These are phyloP conservation scores for Anodontia alba DNA, from an alignment of 2,888 invertebrate species.

Conservation along the genomic window DNA sequence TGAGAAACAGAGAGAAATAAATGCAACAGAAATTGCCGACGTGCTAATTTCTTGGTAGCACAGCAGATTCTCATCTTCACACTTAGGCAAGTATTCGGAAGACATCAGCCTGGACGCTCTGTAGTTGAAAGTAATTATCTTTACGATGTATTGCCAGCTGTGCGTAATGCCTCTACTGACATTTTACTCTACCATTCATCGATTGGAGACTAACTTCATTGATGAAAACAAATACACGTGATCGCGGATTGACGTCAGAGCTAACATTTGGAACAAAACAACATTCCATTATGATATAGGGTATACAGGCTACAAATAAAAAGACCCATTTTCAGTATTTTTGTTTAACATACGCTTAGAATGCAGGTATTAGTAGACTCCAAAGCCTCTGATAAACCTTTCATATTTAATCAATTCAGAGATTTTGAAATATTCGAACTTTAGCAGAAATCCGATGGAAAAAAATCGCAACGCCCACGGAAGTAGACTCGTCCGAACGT, in stretches of 20 bases:
- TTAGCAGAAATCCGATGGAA: too few species aligned
- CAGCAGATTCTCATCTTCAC: too few species aligned
- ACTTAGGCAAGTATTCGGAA: too few species aligned
- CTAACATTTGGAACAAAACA: constrained; percentile 43
- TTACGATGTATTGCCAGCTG: background rate
- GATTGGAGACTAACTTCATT: constrained; percentile 45
- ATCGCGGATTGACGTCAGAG: constrained; percentile 63
- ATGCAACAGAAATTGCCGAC: too few species aligned
- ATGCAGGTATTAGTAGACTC: too few species aligned
- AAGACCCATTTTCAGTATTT: too few species aligned
- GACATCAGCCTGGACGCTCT: background rate
- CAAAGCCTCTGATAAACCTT: too few species aligned
- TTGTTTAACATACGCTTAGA: too few species aligned
- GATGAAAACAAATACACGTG: constrained; percentile 59
- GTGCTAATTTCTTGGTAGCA: too few species aligned
- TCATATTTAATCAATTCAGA: too few species aligned
- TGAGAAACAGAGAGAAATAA: too few species aligned
- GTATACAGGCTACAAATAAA: background rate
- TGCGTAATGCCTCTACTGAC: background rate
- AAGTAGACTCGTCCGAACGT: constrained; percentile 27
- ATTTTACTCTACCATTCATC: constrained; percentile 29
- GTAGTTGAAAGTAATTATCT: background rate
- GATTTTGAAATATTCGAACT: too few species aligned
- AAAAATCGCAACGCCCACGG: background rate
- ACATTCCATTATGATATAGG: background rate